These are phyloP conservation scores for Pseudolaguvia tuberculata DNA, from an alignment of 2,113 vertebrate genomes.

Conservation along the genomic window DNA sequence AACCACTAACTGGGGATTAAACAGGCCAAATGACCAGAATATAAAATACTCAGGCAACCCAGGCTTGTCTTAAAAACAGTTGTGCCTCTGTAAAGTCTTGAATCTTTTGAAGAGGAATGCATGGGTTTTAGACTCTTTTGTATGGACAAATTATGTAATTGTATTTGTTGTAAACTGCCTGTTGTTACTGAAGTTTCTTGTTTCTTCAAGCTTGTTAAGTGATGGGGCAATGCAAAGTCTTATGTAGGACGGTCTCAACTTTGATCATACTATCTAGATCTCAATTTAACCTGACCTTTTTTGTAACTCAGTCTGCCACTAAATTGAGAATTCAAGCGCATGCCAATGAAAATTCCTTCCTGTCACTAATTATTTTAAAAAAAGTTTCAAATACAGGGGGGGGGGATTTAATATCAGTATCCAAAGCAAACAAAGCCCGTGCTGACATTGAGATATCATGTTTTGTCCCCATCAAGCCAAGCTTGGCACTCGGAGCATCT, in stretches of 20 bases:
- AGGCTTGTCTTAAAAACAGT: conserved; percentile 45
- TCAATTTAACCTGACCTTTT: conserved; percentile 15
- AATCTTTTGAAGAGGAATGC: conserved; percentile 26
- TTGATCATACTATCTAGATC: neutral
- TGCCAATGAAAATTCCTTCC: conserved; percentile 61
- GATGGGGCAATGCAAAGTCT: conserved; percentile 52
- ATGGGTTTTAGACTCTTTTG: conserved; percentile 35
- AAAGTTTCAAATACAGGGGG: conserved; percentile 56
- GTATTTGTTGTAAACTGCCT: conserved; percentile 28
- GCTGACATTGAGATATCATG: conserved; percentile 62
- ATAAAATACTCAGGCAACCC: conserved; percentile 55
- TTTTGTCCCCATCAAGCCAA: conserved; percentile 54
- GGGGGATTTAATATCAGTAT: conserved; percentile 61
- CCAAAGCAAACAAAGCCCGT: conserved; percentile 68
- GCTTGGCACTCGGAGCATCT: conserved; percentile 43
- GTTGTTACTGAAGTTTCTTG: neutral
- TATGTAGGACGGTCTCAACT: conserved; percentile 43
- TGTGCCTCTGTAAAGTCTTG: conserved; percentile 28
- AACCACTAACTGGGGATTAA: conserved; percentile 64
- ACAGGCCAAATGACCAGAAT: conserved; percentile 47
- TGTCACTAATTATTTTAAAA: conserved; percentile 69
- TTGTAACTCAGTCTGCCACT: conserved; percentile 41
- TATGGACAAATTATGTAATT: conserved; percentile 40
- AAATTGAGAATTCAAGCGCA: conserved; percentile 23
- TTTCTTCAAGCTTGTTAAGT: conserved; percentile 59